These are phyloP conservation scores for Phrynosoma blainvillii DNA, from an alignment of 2,113 vertebrate species.

Conservation along the genomic window DNA sequence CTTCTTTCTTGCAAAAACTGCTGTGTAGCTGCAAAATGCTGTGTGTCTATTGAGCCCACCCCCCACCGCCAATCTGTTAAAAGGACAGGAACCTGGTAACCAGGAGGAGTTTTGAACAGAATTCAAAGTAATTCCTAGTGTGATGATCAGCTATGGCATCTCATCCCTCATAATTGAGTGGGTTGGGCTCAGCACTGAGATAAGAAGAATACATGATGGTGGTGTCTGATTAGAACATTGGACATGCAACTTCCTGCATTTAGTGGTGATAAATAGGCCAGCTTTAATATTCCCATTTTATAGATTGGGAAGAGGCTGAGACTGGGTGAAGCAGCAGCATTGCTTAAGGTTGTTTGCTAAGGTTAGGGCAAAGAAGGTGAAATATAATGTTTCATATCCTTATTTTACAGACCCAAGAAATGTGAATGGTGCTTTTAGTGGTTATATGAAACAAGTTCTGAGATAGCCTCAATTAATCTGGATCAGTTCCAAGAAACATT, in stretches of 20 bases:
- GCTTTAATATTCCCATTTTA: no score
- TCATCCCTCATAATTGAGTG: background rate
- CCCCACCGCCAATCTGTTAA: no score
- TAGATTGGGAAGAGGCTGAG: no score
- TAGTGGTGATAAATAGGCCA: background rate
- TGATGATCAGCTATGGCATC: background rate
- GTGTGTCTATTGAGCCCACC: background rate
- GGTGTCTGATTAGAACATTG: background rate
- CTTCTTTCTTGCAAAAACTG: background rate
- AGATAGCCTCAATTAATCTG: background rate
- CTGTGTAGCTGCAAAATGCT: background rate
- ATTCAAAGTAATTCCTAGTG: background rate
- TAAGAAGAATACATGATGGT: background rate
- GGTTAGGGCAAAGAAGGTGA: background rate
- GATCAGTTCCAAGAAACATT: background rate
- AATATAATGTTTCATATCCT: background rate
- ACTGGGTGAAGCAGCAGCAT: background rate
- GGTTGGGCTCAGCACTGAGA: no score
- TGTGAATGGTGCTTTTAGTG: background rate
- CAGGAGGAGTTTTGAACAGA: background rate
- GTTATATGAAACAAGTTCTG: background rate
- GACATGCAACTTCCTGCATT: background rate
- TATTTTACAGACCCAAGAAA: background rate
- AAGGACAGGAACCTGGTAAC: background rate
- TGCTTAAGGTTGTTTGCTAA: background rate